Base-by-base conservation (phyloP, 2,888 invertebrate genomes). In the Adelphocoris suturalis region DNA sequence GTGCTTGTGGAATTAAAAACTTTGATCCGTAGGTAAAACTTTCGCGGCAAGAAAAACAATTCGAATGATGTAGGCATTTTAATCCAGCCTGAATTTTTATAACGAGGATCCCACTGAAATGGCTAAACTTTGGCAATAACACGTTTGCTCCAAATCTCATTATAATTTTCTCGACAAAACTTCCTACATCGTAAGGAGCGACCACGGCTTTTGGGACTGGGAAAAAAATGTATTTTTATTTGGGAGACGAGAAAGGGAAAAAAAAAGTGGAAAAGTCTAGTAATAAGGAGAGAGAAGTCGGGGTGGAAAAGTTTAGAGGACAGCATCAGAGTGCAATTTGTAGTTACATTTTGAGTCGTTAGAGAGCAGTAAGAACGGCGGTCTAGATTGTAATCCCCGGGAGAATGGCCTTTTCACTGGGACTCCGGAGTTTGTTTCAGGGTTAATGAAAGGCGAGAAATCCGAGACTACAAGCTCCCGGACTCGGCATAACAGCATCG, bases 271-370 rank as follows among this genome's bases (percentile, higher is more conserved):
- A 27, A 68, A 68, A 68, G 68, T 68, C 68, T 23, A 23, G 68
- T 68, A 27, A 37, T 37, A 37, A 68, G 23, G 13, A 23, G 23
- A 68, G 27, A 68, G 68, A 68, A 68, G 68, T 68, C 23, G 27
- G 27, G 57, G 3, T 23, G 68, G 23, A 23, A 68, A 68, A 68
- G 23, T 68, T 68, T 23, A 12, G 68, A 23, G 68, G 68, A 4
- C 5, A 68, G 0, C 68, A 68, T 68, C 68, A 12, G 68, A 27
- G 68, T 27, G 23, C 68, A 23, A 68, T 23, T 23, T 19, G 23
- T 68, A 68, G 68, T 68, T 68, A 68, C 68, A 68, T 23, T 68
- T 68, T 23, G 68, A 68, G 68, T 68, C 68, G 68, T 68, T 68
- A 68, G 68, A 68, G 68, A n/a, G 23, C 68, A 23, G 23, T 68